Percentiles rank a stretch among this genome's conserved stretches.
Evolutionary conservation across 2,797 vertebrate genomes (phyloP).

Genomic region (Scomberomorus guttatus): DNA sequence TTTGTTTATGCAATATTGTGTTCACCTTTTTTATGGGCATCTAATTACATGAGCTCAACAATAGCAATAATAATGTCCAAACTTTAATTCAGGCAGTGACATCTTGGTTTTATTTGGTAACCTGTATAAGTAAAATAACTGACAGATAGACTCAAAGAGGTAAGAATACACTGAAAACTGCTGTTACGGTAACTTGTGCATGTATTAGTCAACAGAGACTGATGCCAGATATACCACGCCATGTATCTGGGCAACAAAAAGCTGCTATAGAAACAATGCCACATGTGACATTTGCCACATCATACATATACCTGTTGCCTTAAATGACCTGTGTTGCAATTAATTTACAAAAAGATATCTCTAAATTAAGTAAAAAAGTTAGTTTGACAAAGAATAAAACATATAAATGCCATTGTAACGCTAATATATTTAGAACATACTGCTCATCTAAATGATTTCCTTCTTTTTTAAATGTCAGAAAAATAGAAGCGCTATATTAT

Average conservation of each 20-base stretch:
- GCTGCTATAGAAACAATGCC: neutral
- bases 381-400: neutral
- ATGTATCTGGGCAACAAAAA: neutral
- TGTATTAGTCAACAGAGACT: neutral
- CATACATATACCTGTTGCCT: neutral
- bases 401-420: neutral
- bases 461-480: neutral
- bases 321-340: neutral
- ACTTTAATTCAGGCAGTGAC: neutral
- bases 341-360: neutral
- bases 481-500: neutral
- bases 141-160: neutral
- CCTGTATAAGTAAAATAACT: neutral
- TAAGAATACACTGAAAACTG: neutral
- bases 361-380: neutral
- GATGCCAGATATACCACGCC: neutral
- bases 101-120: neutral
- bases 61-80: neutral
- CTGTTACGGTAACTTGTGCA: neutral
- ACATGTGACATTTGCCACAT: constrained; percentile 9
- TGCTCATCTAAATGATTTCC: neutral
- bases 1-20: neutral
- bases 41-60: neutral
- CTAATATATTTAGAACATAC: neutral
- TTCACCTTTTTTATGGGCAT: neutral